A percentile compares a stretch with the other conserved stretches of the same genome.
These are phyloP conservation scores for Aegotheles bennettii DNA, from an alignment of 2,113 vertebrate species.

Conservation along the genomic window DNA sequence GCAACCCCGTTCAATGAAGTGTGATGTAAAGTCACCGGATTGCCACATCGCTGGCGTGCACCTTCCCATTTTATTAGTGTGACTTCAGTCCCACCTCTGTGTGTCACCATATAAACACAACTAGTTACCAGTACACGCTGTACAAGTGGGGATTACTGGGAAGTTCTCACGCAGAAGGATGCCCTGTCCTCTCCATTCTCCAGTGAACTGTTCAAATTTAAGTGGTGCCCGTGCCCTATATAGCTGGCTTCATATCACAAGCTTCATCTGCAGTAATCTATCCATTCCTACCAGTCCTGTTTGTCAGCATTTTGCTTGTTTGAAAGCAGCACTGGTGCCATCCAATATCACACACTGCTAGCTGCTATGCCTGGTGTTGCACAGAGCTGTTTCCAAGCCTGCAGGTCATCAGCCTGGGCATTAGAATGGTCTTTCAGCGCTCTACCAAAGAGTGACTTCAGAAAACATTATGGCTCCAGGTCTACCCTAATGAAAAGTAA, in stretches of 20 bases:
- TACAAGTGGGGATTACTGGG: neutral
- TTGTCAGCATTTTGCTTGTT: neutral
- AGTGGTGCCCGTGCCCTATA: fast-evolving
- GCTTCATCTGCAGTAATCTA: neutral
- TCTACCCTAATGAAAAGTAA: neutral
- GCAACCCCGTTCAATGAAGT: neutral
- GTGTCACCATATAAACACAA: neutral
- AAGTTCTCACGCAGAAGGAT: neutral
- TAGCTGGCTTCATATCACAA: fast-evolving
- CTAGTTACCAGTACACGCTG: neutral
- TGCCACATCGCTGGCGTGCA: neutral
- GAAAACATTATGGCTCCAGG: neutral
- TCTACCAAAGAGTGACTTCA: neutral
- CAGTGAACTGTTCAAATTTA: no score
- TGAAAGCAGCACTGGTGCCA: neutral
- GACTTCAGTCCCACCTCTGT: neutral
- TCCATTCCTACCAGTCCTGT: neutral
- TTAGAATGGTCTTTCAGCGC: neutral
- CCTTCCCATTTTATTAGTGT: neutral
- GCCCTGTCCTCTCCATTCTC: neutral
- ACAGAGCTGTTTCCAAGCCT: neutral
- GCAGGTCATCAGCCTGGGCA: neutral
- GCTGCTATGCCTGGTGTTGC: neutral
- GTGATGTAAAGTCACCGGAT: neutral
- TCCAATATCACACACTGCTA: neutral